Conservation (phyloP, 2,113 vertebrate genomes). For the Petrocephalus microphthalmus region DNA sequence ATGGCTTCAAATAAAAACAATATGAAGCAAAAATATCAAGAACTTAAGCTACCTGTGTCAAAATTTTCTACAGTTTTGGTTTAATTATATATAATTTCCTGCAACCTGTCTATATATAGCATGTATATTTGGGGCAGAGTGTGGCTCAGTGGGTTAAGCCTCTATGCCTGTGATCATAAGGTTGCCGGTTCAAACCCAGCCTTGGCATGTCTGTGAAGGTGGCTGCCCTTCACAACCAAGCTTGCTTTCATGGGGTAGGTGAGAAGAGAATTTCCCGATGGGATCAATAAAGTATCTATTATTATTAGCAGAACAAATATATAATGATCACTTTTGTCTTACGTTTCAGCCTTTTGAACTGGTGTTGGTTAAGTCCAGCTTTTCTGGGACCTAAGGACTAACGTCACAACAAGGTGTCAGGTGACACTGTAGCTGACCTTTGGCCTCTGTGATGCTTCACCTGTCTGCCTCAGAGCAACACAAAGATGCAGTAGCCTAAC, state of each 20-base stretch:
- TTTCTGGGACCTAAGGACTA: not conserved
- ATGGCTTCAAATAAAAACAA: not conserved
- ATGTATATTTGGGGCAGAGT: too few relatives aligned
- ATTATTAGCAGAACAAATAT: not conserved
- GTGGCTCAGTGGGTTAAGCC: too few relatives aligned
- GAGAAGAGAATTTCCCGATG: too few relatives aligned
- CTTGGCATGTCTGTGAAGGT: too few relatives aligned
- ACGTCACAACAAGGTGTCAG: not conserved
- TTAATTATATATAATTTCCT: not conserved
- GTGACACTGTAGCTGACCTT: not conserved
- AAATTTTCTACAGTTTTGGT: not conserved
- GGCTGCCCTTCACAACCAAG: too few relatives aligned
- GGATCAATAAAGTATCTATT: too few relatives aligned
- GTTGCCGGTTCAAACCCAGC: too few relatives aligned
- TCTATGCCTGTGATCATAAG: too few relatives aligned
- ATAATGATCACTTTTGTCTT: not conserved
- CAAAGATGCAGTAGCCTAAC: not conserved
- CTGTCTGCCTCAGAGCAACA: not conserved
- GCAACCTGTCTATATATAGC: not conserved
- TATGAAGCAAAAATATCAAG: not conserved
- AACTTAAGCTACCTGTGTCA: not conserved
- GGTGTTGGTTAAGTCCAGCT: not conserved
- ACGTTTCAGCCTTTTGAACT: not conserved
- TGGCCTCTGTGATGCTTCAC: not conserved
- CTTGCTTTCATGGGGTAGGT: too few relatives aligned